Conservation (phyloP, 2,113 vertebrate genomes). For the Anas platyrhynchos region DNA sequence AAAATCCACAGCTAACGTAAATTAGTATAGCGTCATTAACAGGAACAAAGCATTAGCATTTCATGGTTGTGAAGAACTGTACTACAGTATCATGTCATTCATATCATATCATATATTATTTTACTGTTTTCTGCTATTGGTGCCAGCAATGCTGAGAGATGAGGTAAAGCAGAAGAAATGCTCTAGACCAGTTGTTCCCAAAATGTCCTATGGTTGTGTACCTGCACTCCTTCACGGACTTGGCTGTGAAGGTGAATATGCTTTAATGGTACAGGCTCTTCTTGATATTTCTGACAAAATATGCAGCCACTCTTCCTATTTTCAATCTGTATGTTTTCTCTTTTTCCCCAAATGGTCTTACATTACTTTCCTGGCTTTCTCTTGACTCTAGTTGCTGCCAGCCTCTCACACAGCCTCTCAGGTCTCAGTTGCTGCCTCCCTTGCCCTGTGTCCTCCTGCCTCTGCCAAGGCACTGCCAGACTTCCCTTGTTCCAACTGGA, state of each 20-base stretch:
- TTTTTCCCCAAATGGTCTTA: not conserved
- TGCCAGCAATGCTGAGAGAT: not conserved
- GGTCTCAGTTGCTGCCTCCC: not conserved
- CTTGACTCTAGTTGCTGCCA: accelerated
- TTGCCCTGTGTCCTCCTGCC: not conserved
- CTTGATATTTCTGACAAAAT: not conserved
- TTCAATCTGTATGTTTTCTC: not conserved
- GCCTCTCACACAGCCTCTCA: not conserved
- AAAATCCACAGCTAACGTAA: not conserved
- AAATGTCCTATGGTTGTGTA: not conserved
- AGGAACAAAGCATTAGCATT: not conserved
- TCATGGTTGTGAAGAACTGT: not conserved
- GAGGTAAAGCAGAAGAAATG: not conserved
- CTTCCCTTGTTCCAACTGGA: not conserved
- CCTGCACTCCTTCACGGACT: not conserved
- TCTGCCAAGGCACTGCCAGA: not conserved
- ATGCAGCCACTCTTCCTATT: not conserved
- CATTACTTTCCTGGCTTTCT: accelerated
- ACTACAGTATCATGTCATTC: not conserved
- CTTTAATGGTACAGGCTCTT: not conserved
- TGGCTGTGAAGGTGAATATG: not conserved
- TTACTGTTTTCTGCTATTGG: not conserved
- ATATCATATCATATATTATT: not conserved
- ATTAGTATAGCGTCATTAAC: not conserved
- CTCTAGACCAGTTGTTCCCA: not conserved